Evolutionary conservation across 2,888 invertebrate genomes (phyloP).

Genomic region (Pasiphila rectangulata): DNA sequence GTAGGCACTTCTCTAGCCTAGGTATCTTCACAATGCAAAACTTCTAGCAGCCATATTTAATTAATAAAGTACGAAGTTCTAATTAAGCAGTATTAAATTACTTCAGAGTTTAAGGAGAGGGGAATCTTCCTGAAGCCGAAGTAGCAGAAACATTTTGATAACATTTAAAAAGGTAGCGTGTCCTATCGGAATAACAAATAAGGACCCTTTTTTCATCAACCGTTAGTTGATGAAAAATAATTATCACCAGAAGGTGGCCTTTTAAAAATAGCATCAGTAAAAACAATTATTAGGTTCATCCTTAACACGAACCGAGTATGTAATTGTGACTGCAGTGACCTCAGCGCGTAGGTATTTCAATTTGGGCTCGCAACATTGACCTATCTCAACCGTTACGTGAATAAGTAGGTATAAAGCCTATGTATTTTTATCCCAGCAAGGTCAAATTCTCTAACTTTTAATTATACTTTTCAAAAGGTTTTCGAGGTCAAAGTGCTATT

Average conservation of each 20-base stretch:
- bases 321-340: conserved; percentile 26
- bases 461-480: conserved; percentile 23
- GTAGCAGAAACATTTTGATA: not conserved
- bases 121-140: not conserved
- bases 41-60: conserved; percentile 1
- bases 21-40: not conserved
- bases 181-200: no score
- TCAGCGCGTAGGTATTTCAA: conserved; percentile 33
- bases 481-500: conserved; percentile 19
- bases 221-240: not conserved
- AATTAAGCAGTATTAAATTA: not conserved
- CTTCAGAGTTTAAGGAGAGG: not conserved
- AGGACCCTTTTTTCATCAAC: not conserved
- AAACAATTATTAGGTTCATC: conserved; percentile 4
- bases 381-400: conserved; percentile 37
- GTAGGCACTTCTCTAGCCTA: no score
- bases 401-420: conserved; percentile 30
- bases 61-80: not conserved
- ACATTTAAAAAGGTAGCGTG: not conserved
- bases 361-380: conserved; percentile 35
- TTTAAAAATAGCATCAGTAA: no score
- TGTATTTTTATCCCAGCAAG: conserved; percentile 31
- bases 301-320: conserved; percentile 9
- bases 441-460: conserved; percentile 27
- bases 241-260: no score